Evolutionary conservation across 1,140 invertebrate species (phyloP).

Genomic region (Eufriesea mexicana): DNA sequence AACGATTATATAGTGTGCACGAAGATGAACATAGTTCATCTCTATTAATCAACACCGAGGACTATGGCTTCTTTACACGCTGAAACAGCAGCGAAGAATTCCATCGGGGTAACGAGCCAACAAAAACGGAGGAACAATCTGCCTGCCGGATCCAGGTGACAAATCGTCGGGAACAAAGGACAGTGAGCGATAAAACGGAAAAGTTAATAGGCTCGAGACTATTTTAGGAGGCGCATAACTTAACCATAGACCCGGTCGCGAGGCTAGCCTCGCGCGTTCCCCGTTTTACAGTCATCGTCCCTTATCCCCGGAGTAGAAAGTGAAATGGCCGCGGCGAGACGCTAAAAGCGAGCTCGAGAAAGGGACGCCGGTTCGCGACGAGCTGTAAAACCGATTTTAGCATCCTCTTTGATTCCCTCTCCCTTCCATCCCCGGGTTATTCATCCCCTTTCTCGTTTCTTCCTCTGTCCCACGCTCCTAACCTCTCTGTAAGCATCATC

Average conservation of each 20-base stretch:
- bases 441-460: not conserved
- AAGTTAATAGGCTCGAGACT: slow-evolving; percentile 28
- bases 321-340: slow-evolving; percentile 13
- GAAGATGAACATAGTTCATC: not conserved
- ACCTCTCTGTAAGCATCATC: no score
- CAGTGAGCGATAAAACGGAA: slow-evolving; percentile 19
- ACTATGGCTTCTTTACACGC: not conserved
- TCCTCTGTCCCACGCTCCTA: not conserved
- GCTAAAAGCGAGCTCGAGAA: slow-evolving; percentile 19
- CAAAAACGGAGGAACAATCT: not conserved
- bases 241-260: slow-evolving; percentile 11
- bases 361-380: not conserved
- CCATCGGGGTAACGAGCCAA: not conserved
- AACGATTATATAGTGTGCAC: no score
- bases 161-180: slow-evolving; percentile 31
- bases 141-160: slow-evolving; percentile 13
- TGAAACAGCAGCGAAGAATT: not conserved
- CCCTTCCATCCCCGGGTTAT: not conserved
- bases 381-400: slow-evolving; percentile 44
- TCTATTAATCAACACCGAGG: not conserved
- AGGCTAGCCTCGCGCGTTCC: not conserved
- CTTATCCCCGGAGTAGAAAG: slow-evolving; percentile 16
- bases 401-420: slow-evolving; percentile 14
- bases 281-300: slow-evolving; percentile 30
- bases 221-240: slow-evolving; percentile 42